These are phyloP conservation scores for Hystrix brachyura DNA, from an alignment of 2,113 vertebrate species.

Conservation along the genomic window DNA sequence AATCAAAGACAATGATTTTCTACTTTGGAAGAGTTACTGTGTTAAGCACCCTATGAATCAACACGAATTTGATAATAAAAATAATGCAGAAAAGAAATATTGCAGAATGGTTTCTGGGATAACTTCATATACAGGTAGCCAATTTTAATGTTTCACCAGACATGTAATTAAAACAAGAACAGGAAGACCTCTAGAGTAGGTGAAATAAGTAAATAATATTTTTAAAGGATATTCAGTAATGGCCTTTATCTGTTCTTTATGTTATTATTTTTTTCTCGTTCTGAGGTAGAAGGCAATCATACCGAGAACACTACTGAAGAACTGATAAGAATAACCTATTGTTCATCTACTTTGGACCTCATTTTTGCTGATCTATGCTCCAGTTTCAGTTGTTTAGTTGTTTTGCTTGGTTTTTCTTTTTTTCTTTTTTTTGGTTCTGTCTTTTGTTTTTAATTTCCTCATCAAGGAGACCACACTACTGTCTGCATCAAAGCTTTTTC, in stretches of 20 bases:
- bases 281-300: not conserved
- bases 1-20: constrained; percentile 69
- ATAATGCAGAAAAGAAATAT: constrained; percentile 73
- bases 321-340: not conserved
- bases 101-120: not conserved
- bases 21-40: constrained; percentile 38
- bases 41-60: constrained; percentile 63
- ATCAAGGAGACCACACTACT: not conserved
- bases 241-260: not conserved
- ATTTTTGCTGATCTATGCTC: not conserved
- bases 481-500: not conserved
- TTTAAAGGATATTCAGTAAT: not conserved
- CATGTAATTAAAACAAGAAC: constrained; percentile 36
- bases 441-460: not conserved
- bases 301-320: not conserved
- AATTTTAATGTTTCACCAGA: constrained; percentile 60
- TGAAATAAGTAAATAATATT: not conserved
- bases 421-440: not conserved
- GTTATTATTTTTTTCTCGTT: not conserved
- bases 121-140: not conserved
- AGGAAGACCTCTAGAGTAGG: not conserved
- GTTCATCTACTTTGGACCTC: not conserved
- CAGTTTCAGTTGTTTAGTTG: not conserved
- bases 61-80: constrained; percentile 60
- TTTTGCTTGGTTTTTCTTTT: too few species aligned